Base-by-base conservation (phyloP, 2,113 vertebrate genomes). In the Tupaia chinensis region DNA sequence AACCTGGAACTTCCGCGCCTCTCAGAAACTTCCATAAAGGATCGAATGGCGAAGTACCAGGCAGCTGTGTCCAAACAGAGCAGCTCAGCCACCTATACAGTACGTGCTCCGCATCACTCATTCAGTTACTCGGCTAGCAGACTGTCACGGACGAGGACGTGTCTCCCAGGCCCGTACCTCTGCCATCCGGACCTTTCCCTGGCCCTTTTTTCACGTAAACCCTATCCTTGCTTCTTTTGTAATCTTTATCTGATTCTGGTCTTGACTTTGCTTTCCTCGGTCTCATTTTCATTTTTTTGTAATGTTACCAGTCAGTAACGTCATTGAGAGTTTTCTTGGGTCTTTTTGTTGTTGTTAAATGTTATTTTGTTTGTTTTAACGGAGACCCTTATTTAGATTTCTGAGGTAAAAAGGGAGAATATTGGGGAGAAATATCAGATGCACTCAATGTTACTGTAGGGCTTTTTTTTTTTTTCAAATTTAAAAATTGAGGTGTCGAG, bases 11-110 rank as follows among this genome's bases (percentile, higher is more conserved):
- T 98, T 68, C 98, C 99, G 16, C 98, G 98, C 58, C 97, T 99
- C 0, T 98, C 99, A 0, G 99, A 99, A 86, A 99, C 99, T 0
- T 99, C 99, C 0, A 99, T 99, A 77, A 99, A 99, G 96, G 99
- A 99, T 95, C 98, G 99, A 94, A 99, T 99, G 99, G 99, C 99
- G 2, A 99, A 99, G 93, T 99, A 99, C 93, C 99, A 99, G 98
- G 99, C 99, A 20, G 99, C 99, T 72, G 98, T 99, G 96, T 99
- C 99, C 96, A 99, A 99, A 98, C 99, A 99, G 97, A 98, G 97
- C 84, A 97, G 83, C 0, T 91, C 96, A 66, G 66, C 85, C 77
- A 98, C 72, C 96, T 96, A 89, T 23, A 2, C 1, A 88, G 98
- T 99, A 98, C 93, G 98, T 98, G 88, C 95, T 12, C 7, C 9